phyloP scores from a whole-genome alignment of 2,888 invertebrate genomes.

The Dryococelus australis region DNA sequence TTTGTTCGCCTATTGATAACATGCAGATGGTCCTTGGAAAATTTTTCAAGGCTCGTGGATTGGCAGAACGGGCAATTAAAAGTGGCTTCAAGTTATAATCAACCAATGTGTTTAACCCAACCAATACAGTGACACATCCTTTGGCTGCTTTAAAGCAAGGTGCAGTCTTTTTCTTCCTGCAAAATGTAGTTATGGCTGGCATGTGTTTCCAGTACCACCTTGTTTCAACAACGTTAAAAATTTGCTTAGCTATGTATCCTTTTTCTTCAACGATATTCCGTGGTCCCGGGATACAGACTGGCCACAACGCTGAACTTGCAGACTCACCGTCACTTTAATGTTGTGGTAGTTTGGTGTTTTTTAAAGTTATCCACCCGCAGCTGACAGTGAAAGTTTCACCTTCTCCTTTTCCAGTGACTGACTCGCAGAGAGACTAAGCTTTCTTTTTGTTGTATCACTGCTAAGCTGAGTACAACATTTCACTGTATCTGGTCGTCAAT shows the following conservation, averaged over 20 bases:
- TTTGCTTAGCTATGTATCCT: neutral
- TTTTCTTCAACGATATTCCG: neutral
- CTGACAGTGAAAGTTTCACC: neutral
- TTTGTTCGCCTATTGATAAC: constrained; percentile 26
- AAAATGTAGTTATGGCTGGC: neutral
- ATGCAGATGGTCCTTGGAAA: neutral
- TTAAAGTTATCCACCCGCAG: neutral
- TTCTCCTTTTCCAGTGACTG: neutral
- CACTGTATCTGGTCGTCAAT: neutral
- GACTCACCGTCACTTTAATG: constrained; percentile 20
- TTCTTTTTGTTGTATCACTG: neutral
- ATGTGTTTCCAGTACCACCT: neutral
- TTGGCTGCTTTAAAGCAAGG: constrained; percentile 23
- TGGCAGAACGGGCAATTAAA: neutral
- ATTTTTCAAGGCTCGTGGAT: constrained; percentile 18
- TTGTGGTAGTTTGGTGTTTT: neutral
- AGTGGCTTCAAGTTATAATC: constrained; percentile 26
- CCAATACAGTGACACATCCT: neutral
- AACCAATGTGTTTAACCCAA: constrained; percentile 11
- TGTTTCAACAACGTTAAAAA: neutral
- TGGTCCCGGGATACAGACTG: neutral
- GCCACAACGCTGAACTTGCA: neutral
- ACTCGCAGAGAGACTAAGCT: neutral
- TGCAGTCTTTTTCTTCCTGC: neutral
- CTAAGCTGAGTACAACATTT: neutral